Evolutionary conservation across 2,888 invertebrate species (phyloP).

Genomic region (Tenthredo distinguenda): DNA sequence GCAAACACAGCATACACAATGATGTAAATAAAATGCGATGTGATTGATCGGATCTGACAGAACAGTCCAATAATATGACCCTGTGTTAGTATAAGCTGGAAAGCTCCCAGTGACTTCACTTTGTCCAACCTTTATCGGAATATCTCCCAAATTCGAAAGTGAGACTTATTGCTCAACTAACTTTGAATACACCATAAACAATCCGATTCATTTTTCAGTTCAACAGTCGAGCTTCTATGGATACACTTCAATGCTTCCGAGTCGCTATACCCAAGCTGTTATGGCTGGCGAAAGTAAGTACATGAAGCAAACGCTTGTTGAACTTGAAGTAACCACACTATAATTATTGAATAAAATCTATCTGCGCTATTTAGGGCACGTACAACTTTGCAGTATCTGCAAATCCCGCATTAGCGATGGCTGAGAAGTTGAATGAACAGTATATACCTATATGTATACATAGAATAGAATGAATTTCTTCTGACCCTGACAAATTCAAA

Average conservation of each 20-base stretch:
- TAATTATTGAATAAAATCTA: neutral
- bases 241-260: constrained; percentile 94
- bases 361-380: neutral
- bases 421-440: neutral
- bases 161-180: neutral
- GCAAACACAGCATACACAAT: neutral
- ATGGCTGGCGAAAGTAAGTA: constrained; percentile 96
- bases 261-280: constrained; percentile 94
- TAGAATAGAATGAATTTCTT: neutral
- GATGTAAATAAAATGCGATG: neutral
- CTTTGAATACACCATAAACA: constrained; percentile 1
- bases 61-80: neutral
- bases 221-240: constrained; percentile 98
- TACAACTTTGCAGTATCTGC: neutral
- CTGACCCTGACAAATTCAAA: neutral
- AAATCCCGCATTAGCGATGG: neutral
- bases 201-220: constrained; percentile 78
- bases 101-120: neutral
- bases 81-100: neutral
- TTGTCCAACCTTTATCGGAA: neutral
- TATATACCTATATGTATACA: neutral
- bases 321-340: neutral
- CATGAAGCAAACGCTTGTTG: neutral
- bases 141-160: neutral
- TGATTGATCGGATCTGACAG: neutral